A percentile compares a stretch with the other conserved stretches of the same genome.
These are phyloP conservation scores for Trinectes maculatus DNA, from an alignment of 2,113 vertebrate species.

Conservation along the genomic window DNA sequence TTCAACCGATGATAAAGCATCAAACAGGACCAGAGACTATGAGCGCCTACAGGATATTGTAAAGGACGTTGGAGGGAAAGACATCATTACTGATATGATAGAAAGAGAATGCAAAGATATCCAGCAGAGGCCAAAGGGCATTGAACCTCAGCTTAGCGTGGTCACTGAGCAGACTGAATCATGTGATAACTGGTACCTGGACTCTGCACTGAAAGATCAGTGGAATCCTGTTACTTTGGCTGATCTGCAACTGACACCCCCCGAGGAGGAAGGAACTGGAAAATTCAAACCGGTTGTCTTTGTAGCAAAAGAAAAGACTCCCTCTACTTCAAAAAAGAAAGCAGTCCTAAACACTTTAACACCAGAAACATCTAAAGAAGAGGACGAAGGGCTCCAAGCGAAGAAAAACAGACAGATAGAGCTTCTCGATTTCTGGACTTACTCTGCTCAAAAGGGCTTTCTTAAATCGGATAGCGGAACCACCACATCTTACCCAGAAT, in stretches of 20 bases:
- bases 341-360: slow-evolving; percentile 59
- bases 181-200: slow-evolving; percentile 61
- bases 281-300: slow-evolving; percentile 35
- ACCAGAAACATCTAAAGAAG: slow-evolving; percentile 78
- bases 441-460: slow-evolving; percentile 72
- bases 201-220: slow-evolving; percentile 44
- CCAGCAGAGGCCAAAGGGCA: slow-evolving; percentile 37
- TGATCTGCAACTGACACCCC: slow-evolving; percentile 74
- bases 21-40: slow-evolving; percentile 80
- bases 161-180: slow-evolving; percentile 66
- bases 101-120: slow-evolving; percentile 23
- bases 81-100: slow-evolving; percentile 14
- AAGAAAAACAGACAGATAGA: slow-evolving; percentile 58
- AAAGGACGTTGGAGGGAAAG: slow-evolving; percentile 35
- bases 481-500: slow-evolving; percentile 72
- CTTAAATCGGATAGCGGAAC: slow-evolving; percentile 74
- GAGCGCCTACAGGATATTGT: slow-evolving; percentile 57
- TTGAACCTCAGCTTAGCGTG: slow-evolving; percentile 74
- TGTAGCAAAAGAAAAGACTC: slow-evolving; percentile 36
- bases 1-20: slow-evolving; percentile 69
- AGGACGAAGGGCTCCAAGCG: slow-evolving; percentile 56
- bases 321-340: slow-evolving; percentile 44
- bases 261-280: slow-evolving; percentile 61
- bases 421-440: slow-evolving; percentile 73
- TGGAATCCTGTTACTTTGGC: slow-evolving; percentile 59